phyloP scores from a whole-genome alignment of 2,888 invertebrate genomes.

The Morpho helenor region DNA sequence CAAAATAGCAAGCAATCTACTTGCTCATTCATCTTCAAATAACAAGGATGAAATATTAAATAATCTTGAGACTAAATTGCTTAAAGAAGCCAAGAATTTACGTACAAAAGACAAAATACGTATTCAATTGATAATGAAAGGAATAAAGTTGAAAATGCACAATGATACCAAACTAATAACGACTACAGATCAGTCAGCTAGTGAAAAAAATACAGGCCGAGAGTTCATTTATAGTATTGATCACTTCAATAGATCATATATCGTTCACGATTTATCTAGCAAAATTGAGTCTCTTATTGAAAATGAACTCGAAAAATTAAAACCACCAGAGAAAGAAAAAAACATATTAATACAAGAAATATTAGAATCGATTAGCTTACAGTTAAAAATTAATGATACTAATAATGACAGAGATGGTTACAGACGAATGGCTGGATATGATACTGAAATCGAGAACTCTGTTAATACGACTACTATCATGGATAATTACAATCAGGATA shows the following conservation, averaged over 20 bases:
- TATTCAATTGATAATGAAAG: slow-evolving; percentile 48
- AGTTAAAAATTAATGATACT: neutral
- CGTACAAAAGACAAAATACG: slow-evolving; percentile 41
- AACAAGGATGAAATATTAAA: slow-evolving; percentile 19
- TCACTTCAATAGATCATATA: neutral
- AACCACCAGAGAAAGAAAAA: slow-evolving; percentile 31
- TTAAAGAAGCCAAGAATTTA: slow-evolving; percentile 35
- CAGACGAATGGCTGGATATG: neutral
- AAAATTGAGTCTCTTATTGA: slow-evolving; percentile 41
- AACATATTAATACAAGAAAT: slow-evolving; percentile 21
- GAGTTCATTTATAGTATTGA: neutral
- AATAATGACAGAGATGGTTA: neutral
- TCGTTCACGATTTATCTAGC: slow-evolving; percentile 32
- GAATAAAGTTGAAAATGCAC: slow-evolving; percentile 38
- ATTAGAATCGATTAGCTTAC: slow-evolving; percentile 33
- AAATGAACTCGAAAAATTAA: slow-evolving; percentile 30
- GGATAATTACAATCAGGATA: neutral
- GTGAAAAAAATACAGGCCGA: neutral
- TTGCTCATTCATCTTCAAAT: slow-evolving; percentile 14
- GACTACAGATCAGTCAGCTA: neutral
- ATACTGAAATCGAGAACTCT: neutral
- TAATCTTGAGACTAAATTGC: slow-evolving; percentile 40
- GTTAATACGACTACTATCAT: neutral
- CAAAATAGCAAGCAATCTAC: slow-evolving; percentile 19
- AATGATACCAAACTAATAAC: slow-evolving; percentile 11